Base-by-base conservation (phyloP, 2,888 invertebrate species). In the Tortrix viridana region DNA sequence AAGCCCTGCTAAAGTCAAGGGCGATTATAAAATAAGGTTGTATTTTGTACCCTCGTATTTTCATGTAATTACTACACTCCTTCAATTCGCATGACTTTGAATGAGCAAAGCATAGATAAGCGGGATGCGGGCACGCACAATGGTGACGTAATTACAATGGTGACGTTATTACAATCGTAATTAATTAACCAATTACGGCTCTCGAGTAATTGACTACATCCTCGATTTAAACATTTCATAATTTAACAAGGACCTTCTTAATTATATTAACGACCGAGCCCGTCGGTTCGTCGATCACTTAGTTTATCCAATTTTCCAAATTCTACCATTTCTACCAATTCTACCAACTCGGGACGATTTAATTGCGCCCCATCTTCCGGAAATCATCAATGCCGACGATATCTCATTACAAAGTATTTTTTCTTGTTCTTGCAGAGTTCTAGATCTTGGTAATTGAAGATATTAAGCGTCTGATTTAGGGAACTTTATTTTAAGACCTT, bases 331-430 rank as follows among this genome's bases (percentile, higher is more conserved):
- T 16, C 41, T n/a, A 14, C 41, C 16, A 50, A 52, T 52, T 4
- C 22, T 19, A 19, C 38, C 52, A 41, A 53, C 37, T 53, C 22
- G 6, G 37, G 37, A 37, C 20, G 50, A 41, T 53, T 53, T 41
- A 53, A 53, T 53, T 53, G 41, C 53, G 53, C 9, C 20, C 20
- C n/a, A 53, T 41, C 22, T 53, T 53, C 22, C 37, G 18, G 41
- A 53, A 41, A 22, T 47, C 22, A 20, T 22, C 41, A 53, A 53
- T 41, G 53, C 41, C 41, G 7, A 53, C 22, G 41, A 53, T 41
- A 53, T 53, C 53, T 53, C 16, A 41, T 53, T 41, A 41, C 53
- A 22, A 12, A 53, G 53, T 22, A 53, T 22, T 41, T 41, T 41
- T 41, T 53, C 22, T 41, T 41, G 41, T 53, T 41, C 38, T 18